Conservation (phyloP, 2,888 invertebrate genomes). For the Drosophila buzzatii region DNA sequence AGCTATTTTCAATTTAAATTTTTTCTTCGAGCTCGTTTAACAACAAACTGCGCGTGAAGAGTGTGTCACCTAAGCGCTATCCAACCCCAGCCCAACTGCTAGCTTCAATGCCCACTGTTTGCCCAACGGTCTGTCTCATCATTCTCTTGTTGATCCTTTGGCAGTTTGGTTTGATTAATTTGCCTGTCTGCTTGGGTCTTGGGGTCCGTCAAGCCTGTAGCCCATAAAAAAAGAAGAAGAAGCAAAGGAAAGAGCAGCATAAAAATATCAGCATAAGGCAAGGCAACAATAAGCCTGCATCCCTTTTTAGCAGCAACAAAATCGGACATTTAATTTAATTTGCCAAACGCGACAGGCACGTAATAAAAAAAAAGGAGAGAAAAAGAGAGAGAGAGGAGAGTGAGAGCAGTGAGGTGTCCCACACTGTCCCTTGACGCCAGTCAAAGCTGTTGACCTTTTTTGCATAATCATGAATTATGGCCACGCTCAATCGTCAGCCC, state of each 20-base stretch:
- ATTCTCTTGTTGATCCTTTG: conserved; percentile 65
- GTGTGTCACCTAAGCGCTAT: conserved; percentile 16
- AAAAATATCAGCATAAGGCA: conserved; percentile 36
- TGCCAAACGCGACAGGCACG: conserved; percentile 50
- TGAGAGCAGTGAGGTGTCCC: neutral
- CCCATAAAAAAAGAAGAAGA: conserved; percentile 28
- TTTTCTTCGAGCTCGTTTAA: conserved; percentile 70
- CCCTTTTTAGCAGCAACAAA: conserved; percentile 46
- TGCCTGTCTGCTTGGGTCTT: conserved; percentile 57
- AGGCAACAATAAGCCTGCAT: conserved; percentile 50
- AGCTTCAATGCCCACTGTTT: neutral
- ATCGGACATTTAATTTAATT: conserved; percentile 77
- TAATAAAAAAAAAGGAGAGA: conserved; percentile 45
- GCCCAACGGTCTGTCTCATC: conserved; percentile 28
- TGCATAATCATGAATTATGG: conserved; percentile 79
- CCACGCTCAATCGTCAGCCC: conserved; percentile 57
- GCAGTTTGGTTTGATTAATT: conserved; percentile 79
- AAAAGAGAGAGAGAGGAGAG: neutral
- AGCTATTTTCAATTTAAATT: conserved; percentile 70
- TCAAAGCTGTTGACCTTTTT: conserved; percentile 75
- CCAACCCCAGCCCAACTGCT: neutral
- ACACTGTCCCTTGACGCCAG: conserved; percentile 8
- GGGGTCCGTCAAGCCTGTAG: conserved; percentile 39
- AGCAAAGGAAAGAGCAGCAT: conserved; percentile 17
- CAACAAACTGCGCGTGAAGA: conserved; percentile 70